phyloP scores from a whole-genome alignment of 2,113 vertebrate genomes.

The Coracopsis vasa region DNA sequence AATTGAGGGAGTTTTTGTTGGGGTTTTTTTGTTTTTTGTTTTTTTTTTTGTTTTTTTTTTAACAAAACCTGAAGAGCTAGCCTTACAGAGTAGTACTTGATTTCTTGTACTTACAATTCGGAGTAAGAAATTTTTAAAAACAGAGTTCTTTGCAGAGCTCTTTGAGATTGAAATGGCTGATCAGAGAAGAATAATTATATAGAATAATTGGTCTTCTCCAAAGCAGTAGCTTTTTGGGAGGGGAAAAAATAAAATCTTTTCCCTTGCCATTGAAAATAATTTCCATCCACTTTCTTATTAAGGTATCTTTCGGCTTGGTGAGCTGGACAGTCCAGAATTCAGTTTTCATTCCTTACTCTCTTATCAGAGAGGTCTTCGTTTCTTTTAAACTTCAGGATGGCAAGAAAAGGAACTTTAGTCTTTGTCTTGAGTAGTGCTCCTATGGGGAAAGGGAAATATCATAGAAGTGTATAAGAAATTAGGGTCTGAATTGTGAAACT shows the following conservation, averaged over 20 bases:
- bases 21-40: too few relatives aligned
- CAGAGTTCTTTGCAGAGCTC: neutral
- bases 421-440: neutral
- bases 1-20: neutral
- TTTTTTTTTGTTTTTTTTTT: neutral
- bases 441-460: neutral
- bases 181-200: neutral
- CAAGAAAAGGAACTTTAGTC: neutral
- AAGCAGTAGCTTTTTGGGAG: neutral
- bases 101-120: neutral
- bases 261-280: neutral
- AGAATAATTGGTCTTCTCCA: neutral
- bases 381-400: neutral
- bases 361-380: neutral
- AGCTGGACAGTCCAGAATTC: neutral
- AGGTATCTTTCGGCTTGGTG: neutral
- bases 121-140: neutral
- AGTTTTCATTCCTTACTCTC: neutral
- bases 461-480: neutral
- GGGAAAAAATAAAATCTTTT: neutral
- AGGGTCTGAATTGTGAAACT: neutral
- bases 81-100: neutral
- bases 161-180: neutral
- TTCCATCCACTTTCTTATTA: neutral
- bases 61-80: neutral